Evolutionary conservation across 2,113 vertebrate species (phyloP).

Genomic region (Tenebrosternarchus preto): DNA sequence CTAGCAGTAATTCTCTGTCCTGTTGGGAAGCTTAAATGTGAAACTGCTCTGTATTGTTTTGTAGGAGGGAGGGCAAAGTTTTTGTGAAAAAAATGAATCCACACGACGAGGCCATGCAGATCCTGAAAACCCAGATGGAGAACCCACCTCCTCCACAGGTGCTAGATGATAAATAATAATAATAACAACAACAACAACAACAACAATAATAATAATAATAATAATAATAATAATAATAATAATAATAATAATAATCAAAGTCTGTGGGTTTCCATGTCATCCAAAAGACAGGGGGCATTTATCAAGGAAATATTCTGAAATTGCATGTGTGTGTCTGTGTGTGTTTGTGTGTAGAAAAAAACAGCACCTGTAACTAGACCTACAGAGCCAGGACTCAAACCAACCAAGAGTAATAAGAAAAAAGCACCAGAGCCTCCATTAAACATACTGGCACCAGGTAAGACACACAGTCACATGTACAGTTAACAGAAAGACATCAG

Average conservation of each 20-base stretch:
- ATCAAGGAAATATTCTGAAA: too few species aligned
- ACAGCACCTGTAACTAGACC: slow-evolving; percentile 43
- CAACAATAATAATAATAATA: too few species aligned
- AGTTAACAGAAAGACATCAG: too few species aligned
- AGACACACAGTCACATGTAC: neutral
- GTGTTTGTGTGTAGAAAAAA: slow-evolving; percentile 34
- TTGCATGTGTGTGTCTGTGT: neutral
- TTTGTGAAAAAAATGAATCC: slow-evolving; percentile 85
- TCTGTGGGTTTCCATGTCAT: too few species aligned
- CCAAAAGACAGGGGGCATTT: too few species aligned
- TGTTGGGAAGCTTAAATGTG: neutral
- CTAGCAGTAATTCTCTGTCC: neutral
- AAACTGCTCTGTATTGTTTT: neutral
- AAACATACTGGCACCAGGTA: slow-evolving; percentile 72
- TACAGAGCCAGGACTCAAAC: slow-evolving; percentile 74
- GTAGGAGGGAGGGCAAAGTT: slow-evolving; percentile 75
- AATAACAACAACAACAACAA: too few species aligned
- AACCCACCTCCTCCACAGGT: slow-evolving; percentile 68
- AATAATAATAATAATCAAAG: too few species aligned
- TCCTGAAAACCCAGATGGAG: slow-evolving; percentile 89
- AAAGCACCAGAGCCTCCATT: slow-evolving; percentile 52
- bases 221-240: too few species aligned
- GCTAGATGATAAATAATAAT: neutral
- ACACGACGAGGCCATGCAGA: slow-evolving; percentile 90
- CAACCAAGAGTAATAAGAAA: slow-evolving; percentile 69